Base-by-base conservation (phyloP, 2,888 invertebrate species). In the Caenorhabditis macrosperma region DNA sequence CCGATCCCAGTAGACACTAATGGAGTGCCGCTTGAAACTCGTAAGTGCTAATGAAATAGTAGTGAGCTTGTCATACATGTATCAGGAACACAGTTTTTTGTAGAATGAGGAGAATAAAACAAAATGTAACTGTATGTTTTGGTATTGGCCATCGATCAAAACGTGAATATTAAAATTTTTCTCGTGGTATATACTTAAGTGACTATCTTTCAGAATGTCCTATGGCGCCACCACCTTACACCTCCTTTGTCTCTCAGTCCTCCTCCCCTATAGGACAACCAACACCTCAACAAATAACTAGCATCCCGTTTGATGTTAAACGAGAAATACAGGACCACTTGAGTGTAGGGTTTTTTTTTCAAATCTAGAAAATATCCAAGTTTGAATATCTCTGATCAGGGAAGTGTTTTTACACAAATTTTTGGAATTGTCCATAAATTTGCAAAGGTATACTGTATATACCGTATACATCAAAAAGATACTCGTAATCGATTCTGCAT, bases 201-300 rank as follows among this genome's bases (percentile, higher is more conserved):
- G n/a, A n/a, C n/a, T 28, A 15, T 26, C 17, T 69, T 63, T 24
- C 59, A 78, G 78, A 74, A 57, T 78, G 78, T 33, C 78, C 78
- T 22, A 78, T 80, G 80, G 76, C 75, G 22, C 80, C 80, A 9
- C 80, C 80, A 30, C 75, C 80, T 12, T 80, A 80, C 66, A 57
- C 71, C n/a, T 59, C 69, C 1, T 69, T 67, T 38, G 60, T 48
- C n/a, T 41, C 61, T 17, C 54, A 59, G 24, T 41, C 63, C 1
- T 66, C 68, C 6, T 66, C 71, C n/a, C 30, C 64, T 35, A 60
- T 64, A 22, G 38, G 1, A 0, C 35, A 55, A 38, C 68, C 44
- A 41, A 35, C 55, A 33, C 44, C 24, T 15, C 46, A 48, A 7
- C 46, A 59, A 30, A 28, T 52, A 33, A 12, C 46, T 0, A 20